Conservation (phyloP, 2,888 invertebrate genomes). For the Andrena dorsata region DNA sequence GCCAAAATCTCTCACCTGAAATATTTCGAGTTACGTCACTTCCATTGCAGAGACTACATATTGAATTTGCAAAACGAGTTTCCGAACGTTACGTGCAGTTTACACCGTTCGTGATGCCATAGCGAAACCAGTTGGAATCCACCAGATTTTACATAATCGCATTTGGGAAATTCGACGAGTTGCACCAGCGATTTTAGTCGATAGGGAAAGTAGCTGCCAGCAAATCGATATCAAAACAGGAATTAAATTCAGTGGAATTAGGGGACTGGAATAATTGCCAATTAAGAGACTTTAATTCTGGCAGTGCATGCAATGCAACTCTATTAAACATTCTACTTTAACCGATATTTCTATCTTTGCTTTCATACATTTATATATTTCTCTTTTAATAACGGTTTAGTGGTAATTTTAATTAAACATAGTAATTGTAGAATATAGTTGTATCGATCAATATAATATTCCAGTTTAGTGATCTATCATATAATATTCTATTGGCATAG, state of each 20-base stretch:
- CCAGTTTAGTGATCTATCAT: not conserved
- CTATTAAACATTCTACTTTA: not conserved
- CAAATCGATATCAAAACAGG: slow-evolving; percentile 13
- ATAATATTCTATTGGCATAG: not conserved
- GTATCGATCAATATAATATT: not conserved
- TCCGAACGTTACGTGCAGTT: slow-evolving; percentile 44
- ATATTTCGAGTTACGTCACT: not conserved
- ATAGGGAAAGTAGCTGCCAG: slow-evolving; percentile 44
- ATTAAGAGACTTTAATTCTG: not conserved
- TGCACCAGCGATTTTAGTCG: slow-evolving; percentile 15
- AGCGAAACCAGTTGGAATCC: slow-evolving; percentile 40
- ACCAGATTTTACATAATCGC: slow-evolving; percentile 55
- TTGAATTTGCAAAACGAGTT: slow-evolving; percentile 47
- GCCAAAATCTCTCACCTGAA: not conserved
- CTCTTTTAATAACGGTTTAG: not conserved
- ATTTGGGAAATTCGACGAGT: slow-evolving; percentile 48
- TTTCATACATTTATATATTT: not conserved
- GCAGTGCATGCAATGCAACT: slow-evolving; percentile 3
- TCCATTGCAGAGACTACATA: slow-evolving; percentile 7
- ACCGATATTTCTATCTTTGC: not conserved
- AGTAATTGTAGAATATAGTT: not conserved
- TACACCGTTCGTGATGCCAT: slow-evolving; percentile 14
- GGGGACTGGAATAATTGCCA: not conserved
- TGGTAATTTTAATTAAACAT: not conserved
- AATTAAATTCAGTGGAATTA: not conserved